Evolutionary conservation across 2,797 vertebrate genomes (phyloP), one percentile per base, ranked within the genome.

Genomic region (Danio choprae): DNA sequence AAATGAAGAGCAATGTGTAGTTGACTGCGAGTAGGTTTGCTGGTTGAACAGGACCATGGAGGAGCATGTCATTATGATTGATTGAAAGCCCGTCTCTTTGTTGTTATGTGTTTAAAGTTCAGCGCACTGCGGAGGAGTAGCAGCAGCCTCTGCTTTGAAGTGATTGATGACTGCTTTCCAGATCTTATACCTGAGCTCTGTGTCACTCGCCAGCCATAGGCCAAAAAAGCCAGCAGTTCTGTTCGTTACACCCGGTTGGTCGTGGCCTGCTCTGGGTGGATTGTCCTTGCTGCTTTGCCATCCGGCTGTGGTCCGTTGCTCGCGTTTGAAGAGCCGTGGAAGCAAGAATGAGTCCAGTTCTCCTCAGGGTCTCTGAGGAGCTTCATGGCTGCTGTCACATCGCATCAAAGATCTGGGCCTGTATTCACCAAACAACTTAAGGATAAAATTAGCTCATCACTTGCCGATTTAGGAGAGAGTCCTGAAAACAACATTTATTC

Each of bases 91-190:
- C 1, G 43, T 81, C 71, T 75, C 81, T 74, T 41, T 38, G 11
- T 55, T 63, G 85, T 81, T 80, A 72, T 62, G 36, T 76, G 70
- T 84, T 74, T 81, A 83, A 84, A 81, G 83, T 79, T 69, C 81
- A 83, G 77, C 38, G 74, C 78, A 53, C 80, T 22, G 56, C 58
- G 71, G 78, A 84, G 83, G 81, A 79, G 36, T 16, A 58, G 55
- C 70, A 43, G 55, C 76, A 43, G 55, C 76, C 48, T 78, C 80
- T 67, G 78, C 78, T 81, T 79, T 74, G 64, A 74, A 69, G 60
- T 86, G 85, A 86, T 86, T 83, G 85, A 86, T 84, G 71, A 86
- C 74, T 41, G 8, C 77, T 79, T 29, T 53, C 40, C 18, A 82
- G 53, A 81, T 82, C 77, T 81, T 83, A 84, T 69, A 84, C 83